Evolutionary conservation across 2,113 vertebrate species (phyloP), one percentile per base, ranked within the genome.

Genomic region (Phoxinus phoxinus): DNA sequence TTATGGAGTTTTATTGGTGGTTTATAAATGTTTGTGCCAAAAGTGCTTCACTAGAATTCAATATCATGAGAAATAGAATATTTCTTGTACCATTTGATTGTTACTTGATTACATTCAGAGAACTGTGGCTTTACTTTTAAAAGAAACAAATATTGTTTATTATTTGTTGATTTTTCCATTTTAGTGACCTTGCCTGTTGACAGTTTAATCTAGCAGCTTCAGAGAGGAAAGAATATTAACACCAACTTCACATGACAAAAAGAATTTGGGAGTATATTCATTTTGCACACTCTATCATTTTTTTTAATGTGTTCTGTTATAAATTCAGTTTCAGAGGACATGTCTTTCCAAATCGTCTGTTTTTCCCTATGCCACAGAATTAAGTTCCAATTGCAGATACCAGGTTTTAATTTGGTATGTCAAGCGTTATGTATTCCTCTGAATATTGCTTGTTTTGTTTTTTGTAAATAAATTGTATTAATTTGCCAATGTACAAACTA

Each of bases 131-230:
- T 81, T 32, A 32, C 8, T 21, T 67, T 81, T 6, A 35, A 61
- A 80, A 44, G 2, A 44, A n/a, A 21, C 3, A 19, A 51, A n/a
- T 32, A 23, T 35, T 37, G 30, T 17, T 67, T 30, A 56, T 56
- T 56, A 4, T 72, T 41, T n/a, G 30, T 2, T 35, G 37, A 13
- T 53, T 51, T 69, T 30, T 48, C 25, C 25, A 67, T 67, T 53
- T 37, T 35, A 35, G 65, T 56, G 44, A 71, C 30, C 6, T 13
- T 83, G 10, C 3, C 1, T 53, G 65, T 56, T 83, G 65, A n/a
- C 81, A 71, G 81, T 83, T 83, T 32, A 71, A 56, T 83, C 48
- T 71, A 72, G 30, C 48, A 72, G 59, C 6, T 59, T 59, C 32
- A 59, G 19, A 58, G 17, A 35, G 10, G 8, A 44, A 9, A 44